Evolutionary conservation across 2,888 invertebrate species (phyloP).

Genomic region (Euplexia lucipara): DNA sequence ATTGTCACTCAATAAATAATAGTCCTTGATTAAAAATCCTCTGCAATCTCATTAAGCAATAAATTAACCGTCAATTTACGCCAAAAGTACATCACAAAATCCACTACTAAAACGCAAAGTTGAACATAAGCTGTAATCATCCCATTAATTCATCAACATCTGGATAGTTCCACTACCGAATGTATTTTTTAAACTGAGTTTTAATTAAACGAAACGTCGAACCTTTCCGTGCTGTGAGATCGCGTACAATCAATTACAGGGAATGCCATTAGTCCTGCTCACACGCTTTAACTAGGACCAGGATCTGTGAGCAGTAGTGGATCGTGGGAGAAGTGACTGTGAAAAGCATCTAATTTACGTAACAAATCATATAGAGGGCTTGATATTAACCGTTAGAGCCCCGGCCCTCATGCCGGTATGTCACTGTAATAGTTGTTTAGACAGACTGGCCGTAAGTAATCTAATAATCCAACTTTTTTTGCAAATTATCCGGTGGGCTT

Average conservation of each 20-base stretch:
- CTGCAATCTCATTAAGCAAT: not conserved
- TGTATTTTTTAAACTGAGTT: constrained; percentile 65
- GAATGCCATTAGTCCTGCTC: constrained; percentile 60
- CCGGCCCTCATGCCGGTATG: too few species aligned
- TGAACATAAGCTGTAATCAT: constrained; percentile 32
- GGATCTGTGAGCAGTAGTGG: constrained; percentile 38
- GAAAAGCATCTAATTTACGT: too few species aligned
- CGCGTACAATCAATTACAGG: constrained; percentile 67
- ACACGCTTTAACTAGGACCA: constrained; percentile 40
- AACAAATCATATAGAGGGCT: too few species aligned
- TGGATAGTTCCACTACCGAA: constrained; percentile 47
- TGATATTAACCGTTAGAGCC: too few species aligned
- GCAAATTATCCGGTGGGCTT: too few species aligned
- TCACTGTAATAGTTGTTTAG: too few species aligned
- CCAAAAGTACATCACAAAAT: constrained; percentile 17
- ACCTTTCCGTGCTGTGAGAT: constrained; percentile 55
- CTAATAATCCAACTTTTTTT: too few species aligned
- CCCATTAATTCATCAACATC: constrained; percentile 41
- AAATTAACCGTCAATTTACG: not conserved
- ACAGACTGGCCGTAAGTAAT: too few species aligned
- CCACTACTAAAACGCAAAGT: constrained; percentile 25
- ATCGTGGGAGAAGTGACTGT: too few species aligned
- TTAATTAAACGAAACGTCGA: constrained; percentile 67
- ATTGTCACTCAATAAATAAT: not conserved
- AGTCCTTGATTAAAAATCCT: not conserved